A percentile compares a stretch with the other conserved stretches of the same genome.
Conservation (phyloP, 2,113 vertebrate genomes). For the Phrynosoma platyrhinos region DNA sequence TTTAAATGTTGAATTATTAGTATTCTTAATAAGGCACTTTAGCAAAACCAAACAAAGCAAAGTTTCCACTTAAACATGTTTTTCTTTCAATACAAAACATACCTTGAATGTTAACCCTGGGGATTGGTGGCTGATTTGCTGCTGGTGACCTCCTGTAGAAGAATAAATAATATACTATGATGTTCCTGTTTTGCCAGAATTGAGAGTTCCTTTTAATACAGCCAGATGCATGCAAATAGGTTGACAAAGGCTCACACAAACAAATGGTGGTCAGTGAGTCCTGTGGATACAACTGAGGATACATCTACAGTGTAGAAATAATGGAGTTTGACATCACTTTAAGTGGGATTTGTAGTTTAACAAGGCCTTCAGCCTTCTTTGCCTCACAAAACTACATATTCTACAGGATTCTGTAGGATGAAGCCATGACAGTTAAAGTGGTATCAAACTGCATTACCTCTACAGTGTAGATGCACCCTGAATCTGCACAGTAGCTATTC, state of each 20-base stretch:
- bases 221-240: neutral
- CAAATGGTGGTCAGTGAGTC: neutral
- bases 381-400: no score
- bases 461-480: no score
- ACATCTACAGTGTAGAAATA: no score
- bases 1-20: neutral
- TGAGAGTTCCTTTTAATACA: neutral
- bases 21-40: neutral
- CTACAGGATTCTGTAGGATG: no score
- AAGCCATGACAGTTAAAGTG: no score
- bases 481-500: neutral
- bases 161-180: constrained; percentile 34
- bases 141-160: constrained; percentile 90
- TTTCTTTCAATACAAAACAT: constrained; percentile 47
- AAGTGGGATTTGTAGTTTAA: no score
- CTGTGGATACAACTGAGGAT: neutral
- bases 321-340: no score
- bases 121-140: constrained; percentile 84
- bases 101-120: constrained; percentile 92
- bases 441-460: no score
- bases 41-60: neutral
- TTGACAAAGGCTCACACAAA: neutral
- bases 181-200: neutral
- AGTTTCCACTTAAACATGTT: neutral
- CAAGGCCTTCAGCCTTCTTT: no score